Evolutionary conservation across 2,113 vertebrate species (phyloP), one percentile per base, ranked within the genome.

Genomic region (Poicephalus gulielmi): DNA sequence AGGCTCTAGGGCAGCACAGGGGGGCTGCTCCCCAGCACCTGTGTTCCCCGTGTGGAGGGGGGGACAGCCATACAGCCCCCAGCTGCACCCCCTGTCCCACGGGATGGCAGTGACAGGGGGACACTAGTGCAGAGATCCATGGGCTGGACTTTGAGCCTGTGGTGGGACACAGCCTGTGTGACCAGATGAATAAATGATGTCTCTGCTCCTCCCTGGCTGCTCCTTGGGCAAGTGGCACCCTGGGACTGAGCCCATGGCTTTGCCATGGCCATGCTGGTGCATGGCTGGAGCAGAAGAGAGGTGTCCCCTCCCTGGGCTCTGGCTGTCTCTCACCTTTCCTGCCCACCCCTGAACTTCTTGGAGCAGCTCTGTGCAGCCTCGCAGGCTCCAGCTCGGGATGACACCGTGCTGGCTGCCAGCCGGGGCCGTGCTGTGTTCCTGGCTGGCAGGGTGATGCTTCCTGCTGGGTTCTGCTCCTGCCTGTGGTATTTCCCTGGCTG

Each of bases 1-100:
- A 98, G 90, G 89, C 81, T 89, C 22, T 98, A 95, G 86, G 95
- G 92, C 96, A 35, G 67, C 13, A 2, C 8, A 1, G 14, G 25
- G 63, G 50, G 39, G 9, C n/a, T 10, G 27, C 23, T 28, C 14
- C 47, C 70, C 41, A 12, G 18, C 4, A 2, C 46, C n/a, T 1
- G 11, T 2, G 1, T 16, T 62, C 46, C 41, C 41, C 39, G 17
- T 18, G 0, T 2, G 2, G 57, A 59, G 13, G 33, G 13, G 31
- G 57, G 57, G 22, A 59, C 33, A 23, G 57, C 16, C 57, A 24
- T 35, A 59, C 57, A 59, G 57, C 57, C 57, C 43, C 35, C 9
- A 17, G 0, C 1, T 49, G 47, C 59, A 15, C 5, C 24, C 28
- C 33, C 6, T 5, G 2, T 35, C 41, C 69, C 70, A 5, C 0